A percentile compares a stretch with the other conserved stretches of the same genome.
phyloP scores from a whole-genome alignment of 2,797 vertebrate species.

The Cygnus olor region DNA sequence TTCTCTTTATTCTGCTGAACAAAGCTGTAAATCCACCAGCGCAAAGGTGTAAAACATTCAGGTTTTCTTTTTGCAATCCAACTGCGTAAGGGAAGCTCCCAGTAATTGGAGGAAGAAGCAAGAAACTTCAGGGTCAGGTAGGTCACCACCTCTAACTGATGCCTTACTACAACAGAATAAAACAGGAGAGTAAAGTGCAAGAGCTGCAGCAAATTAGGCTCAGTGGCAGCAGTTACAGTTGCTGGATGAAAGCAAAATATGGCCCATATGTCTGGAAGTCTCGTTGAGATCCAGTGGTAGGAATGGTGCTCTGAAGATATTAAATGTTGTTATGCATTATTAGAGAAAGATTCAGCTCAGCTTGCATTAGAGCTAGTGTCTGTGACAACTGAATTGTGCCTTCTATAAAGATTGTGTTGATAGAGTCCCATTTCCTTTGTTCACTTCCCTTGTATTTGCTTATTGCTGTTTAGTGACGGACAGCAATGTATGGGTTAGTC shows the following conservation, averaged over 20 bases:
- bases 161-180: background rate
- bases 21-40: background rate
- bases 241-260: background rate
- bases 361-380: background rate
- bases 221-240: background rate
- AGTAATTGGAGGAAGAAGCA: background rate
- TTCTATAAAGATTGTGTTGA: accelerated
- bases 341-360: background rate
- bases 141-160: background rate
- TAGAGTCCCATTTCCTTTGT: background rate
- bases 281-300: background rate
- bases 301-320: background rate
- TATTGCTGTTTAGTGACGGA: background rate
- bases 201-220: background rate
- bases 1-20: background rate
- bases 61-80: background rate
- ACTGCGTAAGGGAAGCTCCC: background rate
- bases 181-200: background rate
- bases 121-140: background rate
- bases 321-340: background rate
- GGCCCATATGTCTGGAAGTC: background rate
- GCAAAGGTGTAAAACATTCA: background rate
- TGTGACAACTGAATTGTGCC: background rate
- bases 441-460: background rate
- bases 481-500: background rate